These are phyloP conservation scores for Platycheirus rosarum DNA, from an alignment of 2,888 invertebrate genomes.

Conservation along the genomic window DNA sequence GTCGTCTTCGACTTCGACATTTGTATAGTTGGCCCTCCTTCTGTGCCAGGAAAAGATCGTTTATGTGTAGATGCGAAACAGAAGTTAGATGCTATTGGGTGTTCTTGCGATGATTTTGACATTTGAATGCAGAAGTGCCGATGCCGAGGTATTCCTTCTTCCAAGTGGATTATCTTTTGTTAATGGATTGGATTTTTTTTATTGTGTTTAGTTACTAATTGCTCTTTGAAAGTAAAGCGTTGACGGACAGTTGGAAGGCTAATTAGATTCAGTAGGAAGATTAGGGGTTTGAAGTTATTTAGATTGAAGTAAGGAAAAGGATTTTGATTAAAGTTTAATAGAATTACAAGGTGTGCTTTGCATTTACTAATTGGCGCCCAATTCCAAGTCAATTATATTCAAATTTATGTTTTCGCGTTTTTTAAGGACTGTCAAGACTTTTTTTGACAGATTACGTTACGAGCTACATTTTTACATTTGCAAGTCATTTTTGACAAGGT, in stretches of 20 bases:
- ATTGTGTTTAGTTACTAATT: background rate
- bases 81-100: conserved; percentile 58
- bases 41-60: conserved; percentile 17
- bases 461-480: too few relatives aligned
- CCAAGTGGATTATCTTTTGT: background rate
- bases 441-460: too few relatives aligned
- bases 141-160: conserved; percentile 10
- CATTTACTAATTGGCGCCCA: too few relatives aligned
- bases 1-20: conserved; percentile 11
- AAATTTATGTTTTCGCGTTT: too few relatives aligned
- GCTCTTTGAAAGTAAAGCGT: background rate
- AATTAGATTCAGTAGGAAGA: background rate
- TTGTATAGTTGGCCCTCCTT: conserved; percentile 1
- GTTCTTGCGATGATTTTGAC: conserved; percentile 62
- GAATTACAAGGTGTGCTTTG: too few relatives aligned
- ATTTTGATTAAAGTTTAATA: too few relatives aligned
- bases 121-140: conserved; percentile 62
- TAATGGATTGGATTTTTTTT: background rate
- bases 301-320: too few relatives aligned
- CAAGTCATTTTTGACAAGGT: too few relatives aligned
- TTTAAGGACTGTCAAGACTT: too few relatives aligned
- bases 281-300: background rate
- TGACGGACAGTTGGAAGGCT: background rate
- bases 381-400: too few relatives aligned
- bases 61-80: conserved; percentile 39